Conservation (phyloP, 2,797 vertebrate species). For the Coluber constrictor region DNA sequence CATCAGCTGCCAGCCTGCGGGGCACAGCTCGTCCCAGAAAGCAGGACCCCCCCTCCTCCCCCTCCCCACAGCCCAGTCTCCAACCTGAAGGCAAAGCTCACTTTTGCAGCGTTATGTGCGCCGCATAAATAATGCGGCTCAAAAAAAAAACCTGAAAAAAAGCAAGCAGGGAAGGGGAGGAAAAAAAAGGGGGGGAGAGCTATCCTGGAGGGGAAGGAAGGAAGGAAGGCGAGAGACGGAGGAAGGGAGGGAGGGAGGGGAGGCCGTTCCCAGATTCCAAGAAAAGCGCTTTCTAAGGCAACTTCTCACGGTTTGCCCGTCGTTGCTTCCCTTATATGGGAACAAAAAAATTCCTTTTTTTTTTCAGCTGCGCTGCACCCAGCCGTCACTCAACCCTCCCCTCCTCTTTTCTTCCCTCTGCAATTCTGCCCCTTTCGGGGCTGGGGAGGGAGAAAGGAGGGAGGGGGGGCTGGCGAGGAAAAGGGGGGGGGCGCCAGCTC, state of each 20-base stretch:
- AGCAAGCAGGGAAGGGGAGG: rapidly evolving
- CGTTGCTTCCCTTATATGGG: neutral
- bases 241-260: too few species aligned
- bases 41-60: neutral
- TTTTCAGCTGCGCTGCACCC: neutral
- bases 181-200: neutral
- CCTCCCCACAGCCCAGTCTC: neutral
- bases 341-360: neutral
- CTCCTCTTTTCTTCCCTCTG: neutral
- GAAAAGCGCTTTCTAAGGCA: neutral
- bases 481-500: neutral
- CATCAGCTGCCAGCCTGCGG: neutral
- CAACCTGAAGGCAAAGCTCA: neutral
- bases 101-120: neutral
- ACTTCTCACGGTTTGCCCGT: constrained; percentile 14
- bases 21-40: neutral
- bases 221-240: too few species aligned
- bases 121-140: neutral
- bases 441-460: too few species aligned
- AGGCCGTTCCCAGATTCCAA: neutral
- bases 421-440: neutral
- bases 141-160: too few species aligned
- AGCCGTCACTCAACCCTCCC: neutral
- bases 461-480: neutral
- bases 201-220: too few species aligned